Evolutionary conservation across 2,113 vertebrate species (phyloP).

Genomic region (Aphelocoma coerulescens): DNA sequence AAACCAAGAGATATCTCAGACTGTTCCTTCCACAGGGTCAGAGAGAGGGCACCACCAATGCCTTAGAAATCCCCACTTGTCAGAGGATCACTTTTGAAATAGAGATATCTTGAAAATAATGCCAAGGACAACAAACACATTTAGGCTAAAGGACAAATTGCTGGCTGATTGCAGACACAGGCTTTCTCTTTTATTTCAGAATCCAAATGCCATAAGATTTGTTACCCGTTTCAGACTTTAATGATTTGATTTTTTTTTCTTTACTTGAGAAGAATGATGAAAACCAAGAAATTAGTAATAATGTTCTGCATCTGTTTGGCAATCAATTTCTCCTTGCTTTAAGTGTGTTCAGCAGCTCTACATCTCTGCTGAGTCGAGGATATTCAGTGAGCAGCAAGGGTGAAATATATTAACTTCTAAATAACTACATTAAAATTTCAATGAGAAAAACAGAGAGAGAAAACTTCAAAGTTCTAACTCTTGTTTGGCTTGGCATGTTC

Average conservation of each 20-base stretch:
- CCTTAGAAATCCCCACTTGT: neutral
- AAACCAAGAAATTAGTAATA: constrained; percentile 40
- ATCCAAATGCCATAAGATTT: neutral
- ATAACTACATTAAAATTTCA: neutral
- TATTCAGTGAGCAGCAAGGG: neutral
- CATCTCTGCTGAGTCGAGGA: neutral
- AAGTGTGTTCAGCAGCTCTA: neutral
- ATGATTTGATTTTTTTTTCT: neutral
- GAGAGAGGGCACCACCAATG: neutral
- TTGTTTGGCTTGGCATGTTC: neutral
- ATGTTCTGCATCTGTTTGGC: constrained; percentile 53
- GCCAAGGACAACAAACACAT: neutral
- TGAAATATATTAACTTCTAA: constrained; percentile 33
- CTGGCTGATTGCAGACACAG: neutral
- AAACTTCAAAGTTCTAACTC: neutral
- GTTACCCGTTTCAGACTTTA: constrained; percentile 6
- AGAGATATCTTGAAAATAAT: neutral
- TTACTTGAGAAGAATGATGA: constrained; percentile 1
- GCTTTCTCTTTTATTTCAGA: constrained; percentile 12
- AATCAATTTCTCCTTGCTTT: neutral
- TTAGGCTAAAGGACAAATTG: neutral
- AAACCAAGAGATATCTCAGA: neutral
- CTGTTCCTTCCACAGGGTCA: neutral
- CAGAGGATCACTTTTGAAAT: neutral
- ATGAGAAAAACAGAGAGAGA: neutral